Percentiles rank a stretch among this genome's conserved stretches.
Conservation (phyloP, 2,113 vertebrate species). For the Cyprinodon variegatus region DNA sequence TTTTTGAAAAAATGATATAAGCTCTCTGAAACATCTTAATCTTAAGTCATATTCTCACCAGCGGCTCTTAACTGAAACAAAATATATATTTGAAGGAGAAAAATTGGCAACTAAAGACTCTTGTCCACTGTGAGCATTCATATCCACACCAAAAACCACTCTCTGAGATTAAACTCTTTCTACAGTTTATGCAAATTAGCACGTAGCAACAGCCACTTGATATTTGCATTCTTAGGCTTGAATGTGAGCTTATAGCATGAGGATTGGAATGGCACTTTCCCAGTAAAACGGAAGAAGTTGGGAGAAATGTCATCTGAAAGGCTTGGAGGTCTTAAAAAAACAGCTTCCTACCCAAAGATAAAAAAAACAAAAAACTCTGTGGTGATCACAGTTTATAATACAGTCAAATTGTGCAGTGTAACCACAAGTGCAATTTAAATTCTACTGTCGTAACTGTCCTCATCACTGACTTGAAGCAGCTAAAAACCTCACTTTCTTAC, state of each 20-base stretch:
- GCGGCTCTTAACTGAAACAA: not conserved
- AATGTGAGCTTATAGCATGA: too few relatives aligned
- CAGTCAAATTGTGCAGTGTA: not conserved
- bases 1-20: not conserved
- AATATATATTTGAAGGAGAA: not conserved
- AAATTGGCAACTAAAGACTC: not conserved
- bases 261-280: too few relatives aligned
- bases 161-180: too few relatives aligned
- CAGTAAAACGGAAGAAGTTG: not conserved
- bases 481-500: too few relatives aligned
- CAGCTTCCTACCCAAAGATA: not conserved
- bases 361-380: too few relatives aligned
- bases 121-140: not conserved
- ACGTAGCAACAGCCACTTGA: too few relatives aligned
- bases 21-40: not conserved
- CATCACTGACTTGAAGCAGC: too few relatives aligned
- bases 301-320: too few relatives aligned
- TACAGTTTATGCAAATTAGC: too few relatives aligned
- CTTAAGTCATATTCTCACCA: not conserved
- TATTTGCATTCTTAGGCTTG: too few relatives aligned
- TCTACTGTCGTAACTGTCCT: not conserved
- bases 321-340: not conserved
- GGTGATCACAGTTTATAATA: not conserved
- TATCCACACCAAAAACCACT: not conserved
- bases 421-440: not conserved